Evolutionary conservation across 2,888 invertebrate species (phyloP).

Genomic region (Plutella xylostella): DNA sequence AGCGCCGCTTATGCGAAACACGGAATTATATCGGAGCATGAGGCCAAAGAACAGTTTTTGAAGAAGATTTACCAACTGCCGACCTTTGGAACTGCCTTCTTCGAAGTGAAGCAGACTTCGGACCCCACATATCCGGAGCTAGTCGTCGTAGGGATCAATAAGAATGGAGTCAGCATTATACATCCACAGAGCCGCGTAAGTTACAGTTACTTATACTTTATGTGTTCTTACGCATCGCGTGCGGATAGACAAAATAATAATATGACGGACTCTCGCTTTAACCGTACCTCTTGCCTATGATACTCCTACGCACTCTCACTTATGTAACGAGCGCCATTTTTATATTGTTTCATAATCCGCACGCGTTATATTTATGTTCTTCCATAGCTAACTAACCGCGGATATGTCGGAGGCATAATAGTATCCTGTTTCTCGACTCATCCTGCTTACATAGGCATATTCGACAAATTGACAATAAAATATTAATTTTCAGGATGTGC

Average conservation of each 20-base stretch:
- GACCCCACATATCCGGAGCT: slow-evolving; percentile 88
- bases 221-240: no score
- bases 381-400: no score
- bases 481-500: slow-evolving; percentile 78
- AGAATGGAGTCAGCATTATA: slow-evolving; percentile 89
- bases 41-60: slow-evolving; percentile 87
- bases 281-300: no score
- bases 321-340: neutral
- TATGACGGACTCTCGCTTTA: no score
- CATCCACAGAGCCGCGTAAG: slow-evolving; percentile 87
- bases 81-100: slow-evolving; percentile 96
- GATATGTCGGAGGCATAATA: no score
- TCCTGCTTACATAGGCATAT: no score
- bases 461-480: no score
- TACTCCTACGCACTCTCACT: neutral
- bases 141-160: slow-evolving; percentile 91
- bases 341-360: neutral
- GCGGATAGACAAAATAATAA: no score
- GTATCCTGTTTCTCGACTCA: no score
- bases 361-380: no score
- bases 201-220: no score
- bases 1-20: slow-evolving; percentile 72
- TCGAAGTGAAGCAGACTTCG: slow-evolving; percentile 92
- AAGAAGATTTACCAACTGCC: slow-evolving; percentile 81
- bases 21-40: slow-evolving; percentile 71